Evolutionary conservation across 1,140 invertebrate genomes (phyloP).

Genomic region (Neodiprion fabricii): DNA sequence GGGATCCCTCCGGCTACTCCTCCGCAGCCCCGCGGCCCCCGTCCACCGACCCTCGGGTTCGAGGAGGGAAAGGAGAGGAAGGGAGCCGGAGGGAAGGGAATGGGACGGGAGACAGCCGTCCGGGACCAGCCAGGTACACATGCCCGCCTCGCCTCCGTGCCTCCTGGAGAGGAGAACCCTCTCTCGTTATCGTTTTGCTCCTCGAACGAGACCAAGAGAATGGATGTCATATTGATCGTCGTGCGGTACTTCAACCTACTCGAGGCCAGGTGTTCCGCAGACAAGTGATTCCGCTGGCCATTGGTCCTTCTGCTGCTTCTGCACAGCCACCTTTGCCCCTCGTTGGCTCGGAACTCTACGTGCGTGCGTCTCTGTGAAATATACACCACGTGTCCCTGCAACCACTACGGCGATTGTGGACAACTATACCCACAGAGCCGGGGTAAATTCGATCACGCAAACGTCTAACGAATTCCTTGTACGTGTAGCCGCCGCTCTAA

Average conservation of each 20-base stretch:
- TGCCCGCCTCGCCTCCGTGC: background rate
- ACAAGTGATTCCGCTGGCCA: no score
- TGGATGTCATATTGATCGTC: background rate
- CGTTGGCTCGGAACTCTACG: no score
- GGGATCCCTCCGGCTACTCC: background rate
- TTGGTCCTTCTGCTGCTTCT: no score
- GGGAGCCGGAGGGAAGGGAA: slow-evolving; percentile 22
- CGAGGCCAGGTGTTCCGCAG: no score
- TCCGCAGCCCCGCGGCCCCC: background rate
- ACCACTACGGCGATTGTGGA: no score
- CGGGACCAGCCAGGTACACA: slow-evolving; percentile 24
- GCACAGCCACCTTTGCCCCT: no score
- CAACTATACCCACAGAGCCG: no score
- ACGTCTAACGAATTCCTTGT: no score
- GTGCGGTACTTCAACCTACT: background rate
- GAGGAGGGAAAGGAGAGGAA: slow-evolving; percentile 17
- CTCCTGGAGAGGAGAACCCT: background rate
- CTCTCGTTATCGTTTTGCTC: background rate
- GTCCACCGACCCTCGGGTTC: slow-evolving; percentile 4
- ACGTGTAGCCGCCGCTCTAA: no score
- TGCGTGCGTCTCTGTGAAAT: no score
- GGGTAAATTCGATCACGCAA: no score
- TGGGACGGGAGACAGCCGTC: slow-evolving; percentile 37
- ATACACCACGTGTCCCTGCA: no score
- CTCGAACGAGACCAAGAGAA: background rate